These are phyloP conservation scores for Anagrus nilaparvatae DNA, from an alignment of 1,140 invertebrate species.

Conservation along the genomic window DNA sequence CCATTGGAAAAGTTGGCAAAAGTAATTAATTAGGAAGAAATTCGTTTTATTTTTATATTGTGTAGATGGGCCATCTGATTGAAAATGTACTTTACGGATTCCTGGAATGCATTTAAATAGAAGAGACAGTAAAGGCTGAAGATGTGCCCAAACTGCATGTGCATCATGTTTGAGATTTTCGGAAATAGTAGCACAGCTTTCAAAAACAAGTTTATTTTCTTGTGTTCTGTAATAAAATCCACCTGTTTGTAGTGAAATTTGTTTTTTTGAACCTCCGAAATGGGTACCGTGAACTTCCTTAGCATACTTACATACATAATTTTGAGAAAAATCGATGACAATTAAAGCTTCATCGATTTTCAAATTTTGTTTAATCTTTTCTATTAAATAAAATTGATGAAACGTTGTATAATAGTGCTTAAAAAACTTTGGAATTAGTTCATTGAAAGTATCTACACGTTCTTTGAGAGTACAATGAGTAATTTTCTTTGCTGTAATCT, in stretches of 20 bases:
- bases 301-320: conserved; percentile 12
- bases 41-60: not conserved
- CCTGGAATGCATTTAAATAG: not conserved
- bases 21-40: not conserved
- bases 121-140: not conserved
- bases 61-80: not conserved
- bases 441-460: conserved; percentile 3
- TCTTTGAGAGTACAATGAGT: conserved; percentile 5
- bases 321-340: conserved; percentile 10
- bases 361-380: conserved; percentile 1
- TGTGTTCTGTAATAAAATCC: conserved; percentile 2
- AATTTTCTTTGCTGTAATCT: conserved; percentile 7
- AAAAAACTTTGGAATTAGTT: not conserved
- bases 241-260: conserved; percentile 10
- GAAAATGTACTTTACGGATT: not conserved
- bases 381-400: conserved; percentile 5
- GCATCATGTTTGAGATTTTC: conserved; percentile 6
- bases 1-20: not conserved
- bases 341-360: conserved; percentile 1
- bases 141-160: conserved; percentile 3
- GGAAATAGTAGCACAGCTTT: conserved; percentile 2
- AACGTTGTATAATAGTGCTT: conserved; percentile 6
- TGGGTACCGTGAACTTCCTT: conserved; percentile 11
- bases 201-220: conserved; percentile 3
- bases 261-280: conserved; percentile 8